Base-by-base conservation (phyloP, 2,797 vertebrate species). In the Sebastes steindachneri region DNA sequence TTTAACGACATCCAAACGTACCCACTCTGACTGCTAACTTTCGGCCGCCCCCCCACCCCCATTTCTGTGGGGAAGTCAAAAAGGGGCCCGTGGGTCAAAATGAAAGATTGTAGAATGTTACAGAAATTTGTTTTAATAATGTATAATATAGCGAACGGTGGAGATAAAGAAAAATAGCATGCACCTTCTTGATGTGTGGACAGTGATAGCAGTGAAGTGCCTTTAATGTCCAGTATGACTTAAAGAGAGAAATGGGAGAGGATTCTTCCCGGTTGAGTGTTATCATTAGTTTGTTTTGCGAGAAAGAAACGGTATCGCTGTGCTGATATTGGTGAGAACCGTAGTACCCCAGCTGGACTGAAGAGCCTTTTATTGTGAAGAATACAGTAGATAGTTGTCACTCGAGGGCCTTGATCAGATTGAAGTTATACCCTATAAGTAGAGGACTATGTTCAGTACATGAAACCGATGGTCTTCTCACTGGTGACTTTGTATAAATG, bases 311-410 rank as follows among this genome's bases (percentile, higher is more conserved):
- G 9, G 82, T 89, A 88, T 89, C 53, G 77, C 86, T 4, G 80
- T 73, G 91, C 89, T 89, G 89, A 91, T 92, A 82, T 90, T 87
- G 68, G 79, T 55, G 73, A 87, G 71, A 89, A 67, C 41, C 9
- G 62, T 81, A 53, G 69, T 84, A 80, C 91, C 87, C 92, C 95
- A 94, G 96, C 95, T 95, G 95, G 95, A 95, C 95, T 96, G 94
- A 95, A 93, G 87, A 93, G 85, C 78, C 84, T 89, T 92, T 87
- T 90, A 80, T 92, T 89, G 68, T 87, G 68, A 87, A 79, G 77
- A 87, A 59, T 73, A 77, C 25, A 66, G 57, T 77, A 73, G 72
- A 76, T 60, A 26, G 70, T 54, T 68, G 62, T 84, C 48, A 53
- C 64, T 80, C 3, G 12, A 80, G 69, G 80, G 84, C 80, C 86